These are phyloP conservation scores for Vandiemenella viatica DNA, from an alignment of 2,888 invertebrate genomes.

Conservation along the genomic window DNA sequence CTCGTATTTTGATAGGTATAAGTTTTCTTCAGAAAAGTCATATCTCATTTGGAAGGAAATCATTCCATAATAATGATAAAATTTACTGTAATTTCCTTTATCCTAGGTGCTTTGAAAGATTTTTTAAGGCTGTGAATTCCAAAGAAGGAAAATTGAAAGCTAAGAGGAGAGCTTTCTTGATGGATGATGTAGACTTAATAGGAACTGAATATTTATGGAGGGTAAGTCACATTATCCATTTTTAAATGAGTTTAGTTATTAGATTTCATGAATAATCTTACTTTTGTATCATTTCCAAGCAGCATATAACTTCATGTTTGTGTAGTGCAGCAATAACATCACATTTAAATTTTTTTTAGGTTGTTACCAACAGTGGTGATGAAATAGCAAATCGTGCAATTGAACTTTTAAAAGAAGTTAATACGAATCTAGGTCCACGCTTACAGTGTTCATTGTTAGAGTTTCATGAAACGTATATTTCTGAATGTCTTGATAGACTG, in stretches of 20 bases:
- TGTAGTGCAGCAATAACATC: too few relatives aligned
- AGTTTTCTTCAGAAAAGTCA: too few relatives aligned
- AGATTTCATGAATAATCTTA: too few relatives aligned
- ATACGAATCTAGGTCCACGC: slow-evolving; percentile 81
- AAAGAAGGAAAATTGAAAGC: slow-evolving; percentile 85
- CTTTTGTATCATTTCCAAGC: too few relatives aligned
- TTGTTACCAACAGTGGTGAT: slow-evolving; percentile 78
- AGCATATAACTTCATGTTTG: too few relatives aligned
- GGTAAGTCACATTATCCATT: slow-evolving; percentile 33
- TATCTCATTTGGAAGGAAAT: too few relatives aligned
- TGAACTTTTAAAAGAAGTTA: slow-evolving; percentile 79
- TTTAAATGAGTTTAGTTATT: slow-evolving; percentile 5
- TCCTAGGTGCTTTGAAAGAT: slow-evolving; percentile 50
- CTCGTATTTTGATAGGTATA: too few relatives aligned
- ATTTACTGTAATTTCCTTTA: too few relatives aligned
- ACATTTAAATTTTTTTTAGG: slow-evolving; percentile 30
- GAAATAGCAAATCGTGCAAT: slow-evolving; percentile 88
- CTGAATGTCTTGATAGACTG: slow-evolving; percentile 79
- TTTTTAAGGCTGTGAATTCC: slow-evolving; percentile 87
- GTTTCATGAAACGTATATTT: slow-evolving; percentile 85
- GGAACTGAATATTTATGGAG: slow-evolving; percentile 94
- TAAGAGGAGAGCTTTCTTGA: slow-evolving; percentile 68
- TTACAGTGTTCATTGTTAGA: slow-evolving; percentile 60
- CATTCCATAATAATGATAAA: too few relatives aligned
- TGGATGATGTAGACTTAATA: slow-evolving; percentile 88